Base-by-base conservation (phyloP, 2,888 invertebrate genomes). In the Torymus aiolomorphi region DNA sequence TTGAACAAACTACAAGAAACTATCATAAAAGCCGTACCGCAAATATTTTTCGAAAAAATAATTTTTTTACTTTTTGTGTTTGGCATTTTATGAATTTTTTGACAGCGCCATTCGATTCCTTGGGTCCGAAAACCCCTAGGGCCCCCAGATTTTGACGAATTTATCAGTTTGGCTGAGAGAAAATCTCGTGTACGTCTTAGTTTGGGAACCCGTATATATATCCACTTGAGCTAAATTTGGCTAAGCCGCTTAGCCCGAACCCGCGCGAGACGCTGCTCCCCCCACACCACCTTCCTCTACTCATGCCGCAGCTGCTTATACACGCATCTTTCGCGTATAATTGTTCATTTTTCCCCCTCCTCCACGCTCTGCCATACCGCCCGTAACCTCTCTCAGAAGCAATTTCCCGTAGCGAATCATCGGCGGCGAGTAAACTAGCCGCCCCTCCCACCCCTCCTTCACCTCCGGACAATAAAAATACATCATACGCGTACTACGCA, bases 141-240 rank as follows among this genome's bases (percentile, higher is more conserved):
- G n/a, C n/a, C n/a, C n/a, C n/a, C n/a, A n/a, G n/a, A n/a, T n/a
- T n/a, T n/a, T n/a, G n/a, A n/a, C n/a, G n/a, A n/a, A n/a, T n/a
- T n/a, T n/a, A n/a, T n/a, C n/a, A n/a, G n/a, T n/a, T n/a, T n/a
- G n/a, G n/a, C n/a, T n/a, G n/a, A n/a, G n/a, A n/a, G n/a, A n/a
- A n/a, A n/a, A n/a, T n/a, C n/a, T n/a, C n/a, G n/a, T n/a, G n/a
- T n/a, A n/a, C n/a, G n/a, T n/a, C n/a, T n/a, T n/a, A n/a, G n/a
- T n/a, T n/a, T n/a, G n/a, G n/a, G n/a, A n/a, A n/a, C n/a, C n/a
- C n/a, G n/a, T n/a, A n/a, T n/a, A n/a, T n/a, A n/a, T n/a, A n/a
- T 71, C 65, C 70, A 77, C 74, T 80, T 70, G 70, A 70, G 66
- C 63, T 70, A 73, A 80, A 77, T 80, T 76, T 61, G 52, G 59